Conservation (phyloP, 2,797 vertebrate genomes). For the Cirrhinus molitorella region DNA sequence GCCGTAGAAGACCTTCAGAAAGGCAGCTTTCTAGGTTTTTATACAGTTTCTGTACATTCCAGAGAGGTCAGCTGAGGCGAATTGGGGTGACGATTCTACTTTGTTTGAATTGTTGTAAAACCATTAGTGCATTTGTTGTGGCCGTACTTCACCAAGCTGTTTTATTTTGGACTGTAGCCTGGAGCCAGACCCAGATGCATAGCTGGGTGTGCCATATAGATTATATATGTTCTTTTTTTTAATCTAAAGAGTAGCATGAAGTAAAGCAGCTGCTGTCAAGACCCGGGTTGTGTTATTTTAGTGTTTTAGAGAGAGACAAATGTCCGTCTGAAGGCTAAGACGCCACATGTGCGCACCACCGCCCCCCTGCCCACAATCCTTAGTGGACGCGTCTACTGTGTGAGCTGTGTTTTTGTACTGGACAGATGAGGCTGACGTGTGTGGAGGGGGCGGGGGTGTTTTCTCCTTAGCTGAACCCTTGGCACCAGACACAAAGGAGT, state of each 20-base stretch:
- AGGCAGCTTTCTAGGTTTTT: background rate
- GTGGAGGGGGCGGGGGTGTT: slow-evolving; percentile 3
- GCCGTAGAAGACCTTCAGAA: background rate
- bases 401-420: slow-evolving; percentile 40
- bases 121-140: background rate
- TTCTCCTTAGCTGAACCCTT: slow-evolving; percentile 58
- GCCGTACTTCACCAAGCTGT: background rate
- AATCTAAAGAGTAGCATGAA: background rate
- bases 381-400: slow-evolving; percentile 40
- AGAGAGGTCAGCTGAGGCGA: background rate
- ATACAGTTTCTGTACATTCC: background rate
- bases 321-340: slow-evolving; percentile 29
- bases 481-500: slow-evolving; percentile 55
- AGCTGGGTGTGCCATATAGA: slow-evolving; percentile 4
- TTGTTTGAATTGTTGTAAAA: slow-evolving; percentile 5
- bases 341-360: slow-evolving; percentile 46
- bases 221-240: background rate
- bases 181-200: background rate
- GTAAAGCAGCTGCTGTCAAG: slow-evolving; percentile 28
- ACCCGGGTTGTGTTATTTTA: slow-evolving; percentile 41
- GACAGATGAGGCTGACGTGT: slow-evolving; percentile 36
- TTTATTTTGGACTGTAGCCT: slow-evolving; percentile 14
- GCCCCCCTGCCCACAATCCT: slow-evolving; percentile 48
- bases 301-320: slow-evolving; percentile 26
- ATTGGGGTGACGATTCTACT: background rate